Base-by-base conservation (phyloP, 2,797 vertebrate genomes). In the Onychomys arenicola region DNA sequence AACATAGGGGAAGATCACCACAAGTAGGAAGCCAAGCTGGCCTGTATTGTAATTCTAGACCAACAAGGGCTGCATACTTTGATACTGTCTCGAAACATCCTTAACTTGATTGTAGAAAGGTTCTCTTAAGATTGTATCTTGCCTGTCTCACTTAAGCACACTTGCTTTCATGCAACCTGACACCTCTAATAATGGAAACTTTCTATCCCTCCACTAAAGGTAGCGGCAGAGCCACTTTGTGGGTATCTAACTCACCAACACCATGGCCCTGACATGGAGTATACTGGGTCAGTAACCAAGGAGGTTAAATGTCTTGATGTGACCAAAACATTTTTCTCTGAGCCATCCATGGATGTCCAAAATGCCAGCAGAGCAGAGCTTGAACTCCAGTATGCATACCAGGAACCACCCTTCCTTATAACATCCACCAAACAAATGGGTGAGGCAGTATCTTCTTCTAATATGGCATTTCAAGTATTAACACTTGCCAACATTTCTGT, bases 401-500 rank as follows among this genome's bases (percentile, higher is more conserved):
- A 63, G 59, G 82, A 10, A 23, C 32, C 10, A 37, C 23, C 71
- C n/a, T 37, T 37, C 52, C 71, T 94, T 67, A 88, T 32, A 80
- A 76, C 96, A 65, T 11, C 34, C n/a, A 93, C 81, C 29, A 63
- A 94, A 90, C 23, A 67, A 95, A 49, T 77, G 49, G 57, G 34
- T 0, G 34, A 19, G 23, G 10, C 10, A 76, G 92, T 90, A 83
- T 69, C 11, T 43, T n/a, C n/a, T 90, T 55, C 52, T 90, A 63
- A 93, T 81, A 67, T 1, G 52, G 67, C 89, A 86, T 90, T 95
- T 91, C 81, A 84, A 82, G 29, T 81, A 86, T 94, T 90, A 94
- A 89, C 55, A 77, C 92, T 97, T 89, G 91, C 23, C 94, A 96
- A 85, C 82, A 94, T 76, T 94, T 93, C 61, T 96, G 49, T 75